A percentile compares a stretch with the other conserved stretches of the same genome.
Conservation (phyloP, 2,888 invertebrate species). For the Megaustenia siamemsis region DNA sequence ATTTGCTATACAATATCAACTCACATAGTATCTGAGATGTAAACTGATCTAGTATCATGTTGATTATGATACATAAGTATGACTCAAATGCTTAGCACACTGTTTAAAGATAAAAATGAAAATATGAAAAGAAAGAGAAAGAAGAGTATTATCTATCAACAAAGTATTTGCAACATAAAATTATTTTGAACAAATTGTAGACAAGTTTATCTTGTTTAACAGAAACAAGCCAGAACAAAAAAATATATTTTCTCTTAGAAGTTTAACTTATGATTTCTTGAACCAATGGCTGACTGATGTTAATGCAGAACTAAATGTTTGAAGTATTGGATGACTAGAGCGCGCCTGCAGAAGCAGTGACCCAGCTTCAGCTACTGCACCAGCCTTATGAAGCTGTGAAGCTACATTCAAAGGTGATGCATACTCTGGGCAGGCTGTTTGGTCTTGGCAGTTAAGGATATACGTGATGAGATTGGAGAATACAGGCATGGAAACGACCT, state of each 20-base stretch:
- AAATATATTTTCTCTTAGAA: neutral
- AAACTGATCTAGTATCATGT: too few species aligned
- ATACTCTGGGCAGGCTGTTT: conserved; percentile 46
- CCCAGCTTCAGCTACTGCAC: conserved; percentile 71
- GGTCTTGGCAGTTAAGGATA: conserved; percentile 66
- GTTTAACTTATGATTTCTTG: conserved; percentile 54
- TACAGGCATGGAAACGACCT: conserved; percentile 65
- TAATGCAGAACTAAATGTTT: conserved; percentile 74
- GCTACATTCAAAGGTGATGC: conserved; percentile 64
- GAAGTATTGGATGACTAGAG: conserved; percentile 70
- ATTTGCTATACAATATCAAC: too few species aligned
- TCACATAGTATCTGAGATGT: too few species aligned
- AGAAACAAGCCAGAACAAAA: too few species aligned
- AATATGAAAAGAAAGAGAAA: too few species aligned
- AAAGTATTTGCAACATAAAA: too few species aligned
- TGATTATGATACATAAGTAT: too few species aligned
- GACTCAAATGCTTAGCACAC: too few species aligned
- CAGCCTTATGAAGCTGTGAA: conserved; percentile 66
- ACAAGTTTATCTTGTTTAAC: too few species aligned
- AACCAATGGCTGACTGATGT: conserved; percentile 69
- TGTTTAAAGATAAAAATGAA: too few species aligned
- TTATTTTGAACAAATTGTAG: too few species aligned
- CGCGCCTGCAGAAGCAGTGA: conserved; percentile 70
- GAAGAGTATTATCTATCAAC: too few species aligned
- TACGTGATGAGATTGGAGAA: conserved; percentile 64